Evolutionary conservation across 1,140 invertebrate genomes (phyloP), one percentile per base, ranked within the genome.

Genomic region (Penaeus indicus): DNA sequence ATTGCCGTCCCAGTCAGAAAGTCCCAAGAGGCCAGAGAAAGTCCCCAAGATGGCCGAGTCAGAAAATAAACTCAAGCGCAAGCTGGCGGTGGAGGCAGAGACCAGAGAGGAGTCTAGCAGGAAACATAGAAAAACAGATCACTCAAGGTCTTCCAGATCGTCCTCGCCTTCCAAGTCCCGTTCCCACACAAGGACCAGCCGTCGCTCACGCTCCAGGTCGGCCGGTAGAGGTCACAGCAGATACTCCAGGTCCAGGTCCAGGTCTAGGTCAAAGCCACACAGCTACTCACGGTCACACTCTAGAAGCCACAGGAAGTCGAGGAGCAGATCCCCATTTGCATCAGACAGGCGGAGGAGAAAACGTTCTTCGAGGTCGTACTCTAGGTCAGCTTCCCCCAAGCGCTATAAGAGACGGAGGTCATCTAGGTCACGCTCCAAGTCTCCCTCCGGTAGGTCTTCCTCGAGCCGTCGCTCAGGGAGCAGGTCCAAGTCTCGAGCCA

Each of bases 401-500:
- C 42, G 27, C 0, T 75, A 7, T 11, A 75, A 32, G n/a, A 75
- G 25, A 75, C n/a, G 72, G 27, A 75, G 72, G 42, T 75, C 27
- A 32, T 75, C 72, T 25, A 75, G n/a, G n/a, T 75, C 72, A 21
- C 72, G 72, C 27, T 75, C 72, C n/a, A 75, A 38, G n/a, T 75
- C 72, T 27, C n/a, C 25, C 13, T 75, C 25, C 0, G 42, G 78
- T 1, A 47, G 78, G 21, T 80, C 78, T 5, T 25, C 47, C n/a
- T 80, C 78, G 10, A 47, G 77, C 10, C 60, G 21, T 11, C 47
- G 32, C 38, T 54, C 47, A 60, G 42, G 38, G 16, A 54, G 42
- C 77, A 38, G 78, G 19, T 80, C 78, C 19, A 80, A 80, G 78
- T 80, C 78, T 54, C 78, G 78, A 38, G 61, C 63, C 32, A 84